Evolutionary conservation across 23 tunicate species (phyloP).

Genomic region (Styela clava): DNA sequence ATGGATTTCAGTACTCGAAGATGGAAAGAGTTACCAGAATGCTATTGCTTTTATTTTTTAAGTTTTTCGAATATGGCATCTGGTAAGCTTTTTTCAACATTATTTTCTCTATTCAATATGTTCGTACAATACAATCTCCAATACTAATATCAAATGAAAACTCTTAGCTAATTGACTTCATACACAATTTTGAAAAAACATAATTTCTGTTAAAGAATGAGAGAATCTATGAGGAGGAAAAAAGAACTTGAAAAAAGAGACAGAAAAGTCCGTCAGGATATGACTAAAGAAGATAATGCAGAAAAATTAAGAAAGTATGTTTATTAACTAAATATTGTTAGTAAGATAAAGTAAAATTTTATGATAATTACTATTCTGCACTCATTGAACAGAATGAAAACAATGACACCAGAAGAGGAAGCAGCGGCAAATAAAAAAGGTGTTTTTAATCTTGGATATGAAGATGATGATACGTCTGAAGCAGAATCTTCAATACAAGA

Average conservation of each 20-base stretch:
- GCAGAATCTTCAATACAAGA: not conserved
- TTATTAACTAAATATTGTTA: not conserved
- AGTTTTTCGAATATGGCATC: too few species aligned
- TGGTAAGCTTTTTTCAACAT: too few species aligned
- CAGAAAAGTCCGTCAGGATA: constrained; percentile 52
- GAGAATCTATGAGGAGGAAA: constrained; percentile 83
- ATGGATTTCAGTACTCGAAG: too few species aligned
- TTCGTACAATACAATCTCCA: too few species aligned
- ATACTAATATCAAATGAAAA: too few species aligned
- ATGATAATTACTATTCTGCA: too few species aligned
- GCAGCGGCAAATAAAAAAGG: constrained; percentile 44
- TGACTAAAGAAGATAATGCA: constrained; percentile 74
- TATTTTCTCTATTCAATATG: too few species aligned
- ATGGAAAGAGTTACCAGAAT: too few species aligned
- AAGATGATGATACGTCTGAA: constrained; percentile 55
- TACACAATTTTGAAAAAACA: too few species aligned
- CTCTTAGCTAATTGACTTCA: too few species aligned
- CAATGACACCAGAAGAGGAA: constrained; percentile 59
- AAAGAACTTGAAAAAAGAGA: constrained; percentile 52
- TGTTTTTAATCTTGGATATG: constrained; percentile 73
- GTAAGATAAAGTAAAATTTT: too few species aligned
- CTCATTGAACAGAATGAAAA: constrained; percentile 53
- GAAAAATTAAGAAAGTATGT: constrained; percentile 44
- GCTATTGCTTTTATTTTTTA: too few species aligned
- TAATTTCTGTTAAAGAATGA: constrained; percentile 42